phyloP scores from a whole-genome alignment of 1,140 invertebrate genomes.

The Zaprionus davidi region DNA sequence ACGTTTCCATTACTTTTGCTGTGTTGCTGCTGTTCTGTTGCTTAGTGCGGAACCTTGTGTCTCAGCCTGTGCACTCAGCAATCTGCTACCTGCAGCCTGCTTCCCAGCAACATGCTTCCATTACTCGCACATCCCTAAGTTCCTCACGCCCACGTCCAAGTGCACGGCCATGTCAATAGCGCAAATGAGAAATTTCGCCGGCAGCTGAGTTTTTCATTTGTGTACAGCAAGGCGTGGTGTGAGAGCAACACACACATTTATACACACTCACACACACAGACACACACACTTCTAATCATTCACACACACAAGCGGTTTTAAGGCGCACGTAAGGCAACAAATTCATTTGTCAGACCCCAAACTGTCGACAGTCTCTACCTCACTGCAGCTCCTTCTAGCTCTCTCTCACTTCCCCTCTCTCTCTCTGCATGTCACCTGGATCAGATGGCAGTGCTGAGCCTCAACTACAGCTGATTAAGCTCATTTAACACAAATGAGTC shows the following conservation, averaged over 20 bases:
- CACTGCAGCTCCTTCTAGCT: not conserved
- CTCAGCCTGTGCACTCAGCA: too few species aligned
- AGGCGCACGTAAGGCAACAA: constrained; percentile 35
- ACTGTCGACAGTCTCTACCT: not conserved
- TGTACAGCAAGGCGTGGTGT: constrained; percentile 3
- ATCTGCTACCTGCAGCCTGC: too few species aligned
- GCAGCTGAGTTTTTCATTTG: constrained; percentile 23
- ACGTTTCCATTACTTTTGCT: not conserved
- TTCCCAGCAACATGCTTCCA: too few species aligned
- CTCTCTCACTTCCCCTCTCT: not conserved
- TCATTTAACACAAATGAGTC: constrained; percentile 60
- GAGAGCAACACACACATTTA: constrained; percentile 5
- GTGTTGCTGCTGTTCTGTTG: not conserved
- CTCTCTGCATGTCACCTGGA: constrained; percentile 14
- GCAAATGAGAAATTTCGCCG: constrained; percentile 20
- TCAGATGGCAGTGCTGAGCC: not conserved
- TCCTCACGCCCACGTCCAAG: not conserved
- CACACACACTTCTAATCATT: not conserved
- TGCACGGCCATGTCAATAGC: not conserved
- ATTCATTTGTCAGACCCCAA: constrained; percentile 33
- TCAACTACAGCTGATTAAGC: constrained; percentile 70
- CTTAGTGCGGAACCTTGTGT: not conserved
- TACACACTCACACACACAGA: not conserved
- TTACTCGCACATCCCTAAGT: not conserved
- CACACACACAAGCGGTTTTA: constrained; percentile 25